Evolutionary conservation across 2,888 invertebrate genomes (phyloP).

Genomic region (Lithosia quadra): DNA sequence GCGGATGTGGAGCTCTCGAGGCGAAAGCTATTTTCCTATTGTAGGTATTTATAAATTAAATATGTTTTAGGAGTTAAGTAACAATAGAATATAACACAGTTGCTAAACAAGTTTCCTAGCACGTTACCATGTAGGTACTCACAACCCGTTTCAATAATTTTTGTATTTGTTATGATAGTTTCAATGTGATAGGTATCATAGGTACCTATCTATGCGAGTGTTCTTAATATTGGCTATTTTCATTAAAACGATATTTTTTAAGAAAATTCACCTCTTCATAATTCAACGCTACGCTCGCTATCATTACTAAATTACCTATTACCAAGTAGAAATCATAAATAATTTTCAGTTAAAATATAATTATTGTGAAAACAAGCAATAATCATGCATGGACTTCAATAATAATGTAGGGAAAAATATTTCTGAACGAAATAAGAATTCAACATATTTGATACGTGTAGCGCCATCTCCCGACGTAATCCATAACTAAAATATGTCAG

Average conservation of each 20-base stretch:
- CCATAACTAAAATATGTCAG: slow-evolving; percentile 56
- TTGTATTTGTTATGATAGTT: background rate
- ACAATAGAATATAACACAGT: background rate
- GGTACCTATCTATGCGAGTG: too few species aligned
- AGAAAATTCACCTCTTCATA: too few species aligned
- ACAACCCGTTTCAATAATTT: background rate
- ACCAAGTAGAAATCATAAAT: too few species aligned
- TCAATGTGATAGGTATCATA: background rate
- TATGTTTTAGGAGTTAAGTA: background rate
- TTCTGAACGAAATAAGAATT: background rate
- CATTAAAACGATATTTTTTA: too few species aligned
- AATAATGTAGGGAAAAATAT: background rate
- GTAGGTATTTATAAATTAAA: background rate
- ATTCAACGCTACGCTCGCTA: too few species aligned
- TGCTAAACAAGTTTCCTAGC: background rate
- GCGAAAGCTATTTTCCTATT: background rate
- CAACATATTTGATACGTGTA: slow-evolving; percentile 32
- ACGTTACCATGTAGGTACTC: background rate
- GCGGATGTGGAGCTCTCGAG: background rate
- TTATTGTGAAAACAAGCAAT: too few species aligned
- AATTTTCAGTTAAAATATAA: too few species aligned
- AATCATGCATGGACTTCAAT: background rate
- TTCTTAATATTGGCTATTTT: too few species aligned
- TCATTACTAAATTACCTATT: too few species aligned
- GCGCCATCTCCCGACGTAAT: slow-evolving; percentile 67